Percentiles rank a stretch among this genome's conserved stretches.
phyloP scores from a whole-genome alignment of 2,113 vertebrate species.

The Channa argus region DNA sequence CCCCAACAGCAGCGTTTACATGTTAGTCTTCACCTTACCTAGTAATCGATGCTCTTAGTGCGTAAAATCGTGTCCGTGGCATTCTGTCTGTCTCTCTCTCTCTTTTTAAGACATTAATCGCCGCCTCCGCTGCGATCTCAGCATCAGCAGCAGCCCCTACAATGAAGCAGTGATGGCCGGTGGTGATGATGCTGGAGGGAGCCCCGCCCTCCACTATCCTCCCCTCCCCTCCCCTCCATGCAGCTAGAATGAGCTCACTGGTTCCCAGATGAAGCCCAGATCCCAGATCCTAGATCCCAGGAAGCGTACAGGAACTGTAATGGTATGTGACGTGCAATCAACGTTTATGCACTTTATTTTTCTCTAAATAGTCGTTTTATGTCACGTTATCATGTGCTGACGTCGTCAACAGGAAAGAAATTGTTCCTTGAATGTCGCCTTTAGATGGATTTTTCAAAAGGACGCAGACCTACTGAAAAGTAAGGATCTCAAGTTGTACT shows the following conservation, averaged over 20 bases:
- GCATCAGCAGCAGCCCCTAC: conserved; percentile 81
- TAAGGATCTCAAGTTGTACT: too few relatives aligned
- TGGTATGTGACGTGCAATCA: too few relatives aligned
- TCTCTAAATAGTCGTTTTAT: too few relatives aligned
- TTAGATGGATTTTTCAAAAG: too few relatives aligned
- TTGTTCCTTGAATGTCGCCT: too few relatives aligned
- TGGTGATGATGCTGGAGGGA: conserved; percentile 73
- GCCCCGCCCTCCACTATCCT: conserved; percentile 81
- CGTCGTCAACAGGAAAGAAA: too few relatives aligned
- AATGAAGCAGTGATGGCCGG: conserved; percentile 77
- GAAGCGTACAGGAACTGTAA: too few relatives aligned
- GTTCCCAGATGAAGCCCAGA: conserved; percentile 4
- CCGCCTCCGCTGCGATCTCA: conserved; percentile 52
- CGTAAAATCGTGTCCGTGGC: conserved; percentile 57
- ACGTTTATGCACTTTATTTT: too few relatives aligned
- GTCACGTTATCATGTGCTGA: too few relatives aligned
- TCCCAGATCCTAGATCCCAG: too few relatives aligned
- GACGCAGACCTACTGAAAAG: too few relatives aligned
- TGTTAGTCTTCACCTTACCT: conserved; percentile 65
- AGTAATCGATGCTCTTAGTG: conserved; percentile 39
- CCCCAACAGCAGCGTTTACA: neutral
- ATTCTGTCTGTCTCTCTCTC: neutral
- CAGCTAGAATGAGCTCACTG: conserved; percentile 77
- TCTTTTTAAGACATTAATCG: neutral
- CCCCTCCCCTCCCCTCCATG: conserved; percentile 44